Conservation (phyloP, 1,140 invertebrate genomes). For the Solen grandis region DNA sequence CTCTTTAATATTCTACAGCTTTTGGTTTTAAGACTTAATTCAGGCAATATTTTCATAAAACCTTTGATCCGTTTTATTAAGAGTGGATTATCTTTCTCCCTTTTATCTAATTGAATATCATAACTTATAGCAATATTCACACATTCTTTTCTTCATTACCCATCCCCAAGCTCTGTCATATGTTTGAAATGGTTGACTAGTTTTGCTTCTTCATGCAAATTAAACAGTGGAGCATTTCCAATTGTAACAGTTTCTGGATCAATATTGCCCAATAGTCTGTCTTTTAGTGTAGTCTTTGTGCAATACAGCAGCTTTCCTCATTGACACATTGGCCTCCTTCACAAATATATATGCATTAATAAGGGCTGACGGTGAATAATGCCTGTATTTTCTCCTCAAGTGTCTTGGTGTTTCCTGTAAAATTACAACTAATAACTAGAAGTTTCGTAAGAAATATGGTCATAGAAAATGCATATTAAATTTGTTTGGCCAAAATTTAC, state of each 20-base stretch:
- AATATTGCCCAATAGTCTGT: no score
- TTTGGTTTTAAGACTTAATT: background rate
- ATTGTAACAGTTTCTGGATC: background rate
- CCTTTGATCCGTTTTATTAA: background rate
- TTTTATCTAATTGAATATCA: background rate
- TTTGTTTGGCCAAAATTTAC: no score
- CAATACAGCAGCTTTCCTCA: no score
- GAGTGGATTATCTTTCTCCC: background rate
- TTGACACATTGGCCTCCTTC: no score
- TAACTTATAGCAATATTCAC: background rate
- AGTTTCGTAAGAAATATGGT: no score
- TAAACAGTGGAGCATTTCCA: background rate
- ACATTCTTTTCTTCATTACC: background rate
- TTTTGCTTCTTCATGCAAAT: background rate
- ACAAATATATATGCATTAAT: no score
- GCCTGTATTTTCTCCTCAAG: no score
- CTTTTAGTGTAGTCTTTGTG: no score
- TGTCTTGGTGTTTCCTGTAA: no score
- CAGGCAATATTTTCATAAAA: background rate
- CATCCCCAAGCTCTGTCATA: background rate
- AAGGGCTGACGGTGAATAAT: no score
- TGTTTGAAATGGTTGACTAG: background rate
- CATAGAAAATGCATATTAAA: no score
- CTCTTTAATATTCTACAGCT: background rate
- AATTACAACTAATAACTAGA: no score